Conservation (phyloP, 2,888 invertebrate genomes). For the Metallyticus violacea region DNA sequence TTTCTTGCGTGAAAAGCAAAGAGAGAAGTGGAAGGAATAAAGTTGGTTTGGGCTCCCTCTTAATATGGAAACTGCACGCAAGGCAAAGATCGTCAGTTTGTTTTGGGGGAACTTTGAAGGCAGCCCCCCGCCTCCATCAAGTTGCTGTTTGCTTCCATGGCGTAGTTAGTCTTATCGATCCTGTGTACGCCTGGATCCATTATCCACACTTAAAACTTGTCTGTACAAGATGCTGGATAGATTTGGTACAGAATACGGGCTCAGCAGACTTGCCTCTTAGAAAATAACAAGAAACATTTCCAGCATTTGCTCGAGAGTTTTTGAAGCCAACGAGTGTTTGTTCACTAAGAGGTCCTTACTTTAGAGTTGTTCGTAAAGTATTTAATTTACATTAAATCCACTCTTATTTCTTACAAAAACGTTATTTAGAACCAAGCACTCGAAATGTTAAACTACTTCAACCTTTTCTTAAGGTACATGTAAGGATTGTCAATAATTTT, state of each 20-base stretch:
- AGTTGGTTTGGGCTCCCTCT: background rate
- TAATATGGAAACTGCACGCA: background rate
- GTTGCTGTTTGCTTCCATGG: background rate
- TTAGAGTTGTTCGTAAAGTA: too few relatives aligned
- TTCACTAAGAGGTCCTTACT: too few relatives aligned
- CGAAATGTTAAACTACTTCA: too few relatives aligned
- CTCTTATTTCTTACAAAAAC: too few relatives aligned
- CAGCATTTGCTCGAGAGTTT: background rate
- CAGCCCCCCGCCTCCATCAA: too few relatives aligned
- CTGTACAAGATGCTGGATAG: background rate
- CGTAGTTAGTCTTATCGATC: background rate
- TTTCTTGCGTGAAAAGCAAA: background rate
- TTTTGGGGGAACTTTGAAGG: background rate
- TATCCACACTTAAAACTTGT: background rate
- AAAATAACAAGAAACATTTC: background rate
- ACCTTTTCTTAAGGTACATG: too few relatives aligned
- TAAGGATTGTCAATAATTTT: too few relatives aligned
- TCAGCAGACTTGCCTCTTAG: background rate
- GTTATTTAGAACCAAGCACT: too few relatives aligned
- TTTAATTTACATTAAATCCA: too few relatives aligned
- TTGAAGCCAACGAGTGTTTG: background rate
- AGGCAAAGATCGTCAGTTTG: background rate
- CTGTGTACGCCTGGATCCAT: background rate
- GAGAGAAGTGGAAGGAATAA: background rate
- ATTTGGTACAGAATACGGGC: background rate